Evolutionary conservation across 2,113 vertebrate genomes (phyloP).

Genomic region (Megaleporinus macrocephalus): DNA sequence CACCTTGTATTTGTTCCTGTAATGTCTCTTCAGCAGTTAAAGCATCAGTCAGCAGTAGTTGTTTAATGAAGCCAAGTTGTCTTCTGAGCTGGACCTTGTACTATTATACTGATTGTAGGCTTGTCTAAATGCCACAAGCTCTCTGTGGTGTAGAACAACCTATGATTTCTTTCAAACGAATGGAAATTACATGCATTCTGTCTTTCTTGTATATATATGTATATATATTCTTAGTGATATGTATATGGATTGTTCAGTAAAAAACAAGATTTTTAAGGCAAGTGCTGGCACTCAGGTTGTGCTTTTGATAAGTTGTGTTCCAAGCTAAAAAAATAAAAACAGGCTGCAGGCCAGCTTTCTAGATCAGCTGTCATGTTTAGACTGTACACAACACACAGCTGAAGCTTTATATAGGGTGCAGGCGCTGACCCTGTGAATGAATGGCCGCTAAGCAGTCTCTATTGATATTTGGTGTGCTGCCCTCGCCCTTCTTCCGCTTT

Average conservation of each 20-base stretch:
- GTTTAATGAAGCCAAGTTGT: no score
- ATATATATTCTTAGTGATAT: neutral
- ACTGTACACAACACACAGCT: constrained; percentile 41
- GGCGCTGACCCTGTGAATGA: constrained; percentile 52
- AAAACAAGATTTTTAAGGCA: neutral
- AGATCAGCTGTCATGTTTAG: constrained; percentile 35
- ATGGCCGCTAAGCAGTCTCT: constrained; percentile 45
- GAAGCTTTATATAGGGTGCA: constrained; percentile 35
- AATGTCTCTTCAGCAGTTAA: no score
- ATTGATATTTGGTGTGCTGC: constrained; percentile 55
- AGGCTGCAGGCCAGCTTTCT: constrained; percentile 8
- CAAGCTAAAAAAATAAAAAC: constrained; percentile 51
- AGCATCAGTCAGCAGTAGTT: no score
- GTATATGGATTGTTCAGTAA: neutral
- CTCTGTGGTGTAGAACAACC: no score
- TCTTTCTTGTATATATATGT: neutral
- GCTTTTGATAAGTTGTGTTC: constrained; percentile 5
- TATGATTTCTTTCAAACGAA: no score
- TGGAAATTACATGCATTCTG: no score
- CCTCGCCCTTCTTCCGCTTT: constrained; percentile 39
- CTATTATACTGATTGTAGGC: no score
- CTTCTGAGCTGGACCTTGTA: no score
- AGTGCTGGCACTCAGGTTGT: neutral
- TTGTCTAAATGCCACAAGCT: neutral
- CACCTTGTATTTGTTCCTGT: no score